Percentiles rank a stretch among this genome's conserved stretches.
These are phyloP conservation scores for Stenolophus ochropezus DNA, from an alignment of 2,888 invertebrate genomes.

Conservation along the genomic window DNA sequence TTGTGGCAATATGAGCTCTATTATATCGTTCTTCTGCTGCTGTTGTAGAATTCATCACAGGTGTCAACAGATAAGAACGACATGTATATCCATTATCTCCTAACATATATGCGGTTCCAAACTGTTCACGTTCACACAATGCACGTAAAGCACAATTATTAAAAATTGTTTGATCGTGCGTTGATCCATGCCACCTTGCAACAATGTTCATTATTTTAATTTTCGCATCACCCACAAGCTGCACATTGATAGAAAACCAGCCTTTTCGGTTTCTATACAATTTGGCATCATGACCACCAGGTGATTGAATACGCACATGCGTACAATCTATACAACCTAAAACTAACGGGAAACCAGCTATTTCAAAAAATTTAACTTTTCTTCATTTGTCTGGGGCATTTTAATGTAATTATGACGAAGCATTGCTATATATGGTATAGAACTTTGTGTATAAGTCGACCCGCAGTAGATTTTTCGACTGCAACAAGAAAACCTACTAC, in stretches of 20 bases:
- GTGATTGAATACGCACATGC: slow-evolving; percentile 62
- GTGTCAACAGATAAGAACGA: too few species aligned
- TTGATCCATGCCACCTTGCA: background rate
- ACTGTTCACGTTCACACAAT: background rate
- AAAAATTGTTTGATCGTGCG: background rate
- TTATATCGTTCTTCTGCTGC: too few species aligned
- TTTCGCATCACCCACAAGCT: slow-evolving; percentile 63
- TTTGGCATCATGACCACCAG: slow-evolving; percentile 65
- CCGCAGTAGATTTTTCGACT: too few species aligned
- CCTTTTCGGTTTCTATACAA: slow-evolving; percentile 64
- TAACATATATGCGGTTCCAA: background rate
- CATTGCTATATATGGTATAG: too few species aligned
- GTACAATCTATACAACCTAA: slow-evolving; percentile 61
- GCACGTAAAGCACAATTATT: background rate
- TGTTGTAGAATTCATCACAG: too few species aligned
- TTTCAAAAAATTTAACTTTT: too few species aligned
- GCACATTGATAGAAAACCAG: slow-evolving; percentile 66
- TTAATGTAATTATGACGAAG: too few species aligned
- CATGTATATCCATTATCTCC: background rate
- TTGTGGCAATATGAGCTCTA: too few species aligned
- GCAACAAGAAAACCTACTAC: too few species aligned
- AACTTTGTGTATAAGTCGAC: too few species aligned
- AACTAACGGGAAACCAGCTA: slow-evolving; percentile 32
- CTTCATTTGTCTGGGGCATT: too few species aligned
- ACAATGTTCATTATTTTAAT: slow-evolving; percentile 40